phyloP scores from a whole-genome alignment of 2,888 invertebrate species.

The Lamellibrachia satsuma region DNA sequence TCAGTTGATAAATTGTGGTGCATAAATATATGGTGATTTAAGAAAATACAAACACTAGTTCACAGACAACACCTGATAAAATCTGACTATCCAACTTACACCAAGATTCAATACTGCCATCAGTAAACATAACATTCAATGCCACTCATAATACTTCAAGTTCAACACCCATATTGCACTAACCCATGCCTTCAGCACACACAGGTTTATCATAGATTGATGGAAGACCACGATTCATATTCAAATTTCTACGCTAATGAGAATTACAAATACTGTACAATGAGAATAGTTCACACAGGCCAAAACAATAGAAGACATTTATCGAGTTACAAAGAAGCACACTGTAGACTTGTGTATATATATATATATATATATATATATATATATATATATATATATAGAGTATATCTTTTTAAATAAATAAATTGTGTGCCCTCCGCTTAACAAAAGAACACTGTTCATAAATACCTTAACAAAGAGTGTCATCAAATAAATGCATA shows the following conservation, averaged over 20 bases:
- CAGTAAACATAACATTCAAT: not conserved
- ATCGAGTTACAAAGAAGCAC: not conserved
- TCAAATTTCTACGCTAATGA: not conserved
- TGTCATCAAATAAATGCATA: not conserved
- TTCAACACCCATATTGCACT: not conserved
- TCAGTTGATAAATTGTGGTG: not conserved
- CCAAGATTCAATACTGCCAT: not conserved
- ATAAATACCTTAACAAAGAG: not conserved
- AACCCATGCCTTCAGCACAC: not conserved
- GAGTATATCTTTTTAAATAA: not conserved
- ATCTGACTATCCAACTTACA: not conserved
- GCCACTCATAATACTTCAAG: conserved; percentile 3
- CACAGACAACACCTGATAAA: not conserved
- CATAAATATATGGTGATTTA: not conserved
- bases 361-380: not conserved
- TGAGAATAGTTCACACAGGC: not conserved
- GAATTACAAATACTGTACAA: not conserved
- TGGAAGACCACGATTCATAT: not conserved
- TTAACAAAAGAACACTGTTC: not conserved
- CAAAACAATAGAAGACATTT: not conserved
- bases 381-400: not conserved
- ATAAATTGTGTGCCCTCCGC: not conserved
- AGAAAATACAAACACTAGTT: not conserved
- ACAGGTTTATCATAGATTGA: not conserved
- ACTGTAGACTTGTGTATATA: not conserved